phyloP scores from a whole-genome alignment of 2,797 vertebrate genomes.

The Babyrousa celebensis region DNA sequence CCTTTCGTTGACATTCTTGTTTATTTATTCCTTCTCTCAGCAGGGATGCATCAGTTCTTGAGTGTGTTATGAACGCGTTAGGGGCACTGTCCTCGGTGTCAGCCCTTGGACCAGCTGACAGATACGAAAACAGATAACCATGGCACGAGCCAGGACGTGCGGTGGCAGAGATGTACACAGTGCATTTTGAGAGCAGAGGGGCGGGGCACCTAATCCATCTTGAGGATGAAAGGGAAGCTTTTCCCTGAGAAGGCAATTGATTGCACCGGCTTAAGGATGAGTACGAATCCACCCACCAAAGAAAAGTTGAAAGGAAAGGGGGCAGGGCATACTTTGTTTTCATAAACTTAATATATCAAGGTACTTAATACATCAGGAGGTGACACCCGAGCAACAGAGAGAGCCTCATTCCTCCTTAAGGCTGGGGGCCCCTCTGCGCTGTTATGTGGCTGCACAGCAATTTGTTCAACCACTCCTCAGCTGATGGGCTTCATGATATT shows the following conservation, averaged over 20 bases:
- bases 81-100: not conserved
- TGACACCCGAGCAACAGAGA: not conserved
- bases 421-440: not conserved
- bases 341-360: not conserved
- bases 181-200: not conserved
- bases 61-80: not conserved
- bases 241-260: not conserved
- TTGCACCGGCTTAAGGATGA: not conserved
- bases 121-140: not conserved
- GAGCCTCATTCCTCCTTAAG: too few species aligned
- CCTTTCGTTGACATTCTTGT: not conserved
- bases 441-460: accelerated
- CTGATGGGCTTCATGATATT: not conserved
- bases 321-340: not conserved
- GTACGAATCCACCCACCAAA: not conserved
- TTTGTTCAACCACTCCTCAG: not conserved
- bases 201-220: too few species aligned
- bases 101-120: too few species aligned
- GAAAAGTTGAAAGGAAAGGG: not conserved
- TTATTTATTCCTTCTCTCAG: not conserved
- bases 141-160: not conserved
- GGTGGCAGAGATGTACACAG: not conserved
- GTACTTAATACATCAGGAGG: not conserved
- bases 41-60: not conserved
- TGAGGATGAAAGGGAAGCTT: not conserved